Evolutionary conservation across 2,888 invertebrate genomes (phyloP).

Genomic region (Chymomyza amoena): DNA sequence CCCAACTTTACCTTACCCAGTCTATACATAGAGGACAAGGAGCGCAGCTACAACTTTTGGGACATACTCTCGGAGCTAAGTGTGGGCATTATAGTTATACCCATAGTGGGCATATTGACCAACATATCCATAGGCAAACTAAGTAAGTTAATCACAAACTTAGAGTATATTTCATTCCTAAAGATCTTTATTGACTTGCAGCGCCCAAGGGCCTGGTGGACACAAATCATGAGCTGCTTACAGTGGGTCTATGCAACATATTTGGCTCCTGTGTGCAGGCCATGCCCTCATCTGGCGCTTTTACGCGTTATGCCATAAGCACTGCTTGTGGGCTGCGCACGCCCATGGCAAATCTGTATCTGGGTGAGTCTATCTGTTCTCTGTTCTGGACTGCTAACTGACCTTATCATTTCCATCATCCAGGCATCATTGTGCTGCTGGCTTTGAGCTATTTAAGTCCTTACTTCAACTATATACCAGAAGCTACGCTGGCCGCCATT

Average conservation of each 20-base stretch:
- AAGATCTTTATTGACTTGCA: conserved; percentile 70
- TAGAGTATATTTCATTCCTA: no score
- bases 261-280: conserved; percentile 90
- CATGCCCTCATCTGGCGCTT: conserved; percentile 93
- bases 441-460: conserved; percentile 93
- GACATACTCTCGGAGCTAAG: conserved; percentile 87
- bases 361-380: conserved; percentile 56
- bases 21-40: conserved; percentile 81
- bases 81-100: conserved; percentile 88
- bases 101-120: conserved; percentile 91
- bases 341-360: conserved; percentile 82
- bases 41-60: conserved; percentile 81
- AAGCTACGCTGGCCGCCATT: conserved; percentile 91
- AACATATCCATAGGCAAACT: conserved; percentile 97
- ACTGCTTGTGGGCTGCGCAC: conserved; percentile 92
- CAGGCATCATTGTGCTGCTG: conserved; percentile 88
- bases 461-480: conserved; percentile 92
- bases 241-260: conserved; percentile 90
- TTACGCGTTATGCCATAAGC: conserved; percentile 92
- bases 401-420: conserved; percentile 33
- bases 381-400: not conserved
- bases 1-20: conserved; percentile 84
- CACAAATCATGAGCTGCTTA: conserved; percentile 94
- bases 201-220: conserved; percentile 86
- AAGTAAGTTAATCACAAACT: conserved; percentile 81